Evolutionary conservation across 2,113 vertebrate species (phyloP).

Genomic region (Bothrops jararaca): DNA sequence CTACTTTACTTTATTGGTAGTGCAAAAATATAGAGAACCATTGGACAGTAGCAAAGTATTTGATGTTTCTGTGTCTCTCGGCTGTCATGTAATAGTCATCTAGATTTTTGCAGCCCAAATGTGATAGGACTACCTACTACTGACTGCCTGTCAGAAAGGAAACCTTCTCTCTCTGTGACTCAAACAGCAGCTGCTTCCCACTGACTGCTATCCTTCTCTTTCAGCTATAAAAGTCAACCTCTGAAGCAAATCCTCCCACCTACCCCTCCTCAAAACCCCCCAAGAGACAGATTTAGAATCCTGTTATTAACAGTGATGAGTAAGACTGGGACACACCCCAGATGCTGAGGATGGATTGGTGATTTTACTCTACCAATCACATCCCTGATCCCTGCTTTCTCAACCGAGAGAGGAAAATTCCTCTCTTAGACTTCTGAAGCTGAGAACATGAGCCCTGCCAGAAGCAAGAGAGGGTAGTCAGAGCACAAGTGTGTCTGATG

Average conservation of each 20-base stretch:
- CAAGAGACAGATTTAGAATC: neutral
- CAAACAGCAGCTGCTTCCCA: neutral
- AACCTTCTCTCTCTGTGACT: neutral
- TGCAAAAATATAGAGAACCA: neutral
- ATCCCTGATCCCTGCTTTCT: neutral
- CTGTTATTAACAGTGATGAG: neutral
- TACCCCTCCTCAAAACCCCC: neutral
- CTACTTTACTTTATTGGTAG: neutral
- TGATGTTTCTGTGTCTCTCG: neutral
- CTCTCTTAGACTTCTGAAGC: neutral
- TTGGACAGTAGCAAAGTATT: neutral
- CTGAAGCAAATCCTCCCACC: neutral
- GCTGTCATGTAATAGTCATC: neutral
- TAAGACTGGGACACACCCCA: neutral
- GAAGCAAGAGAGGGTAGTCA: neutral
- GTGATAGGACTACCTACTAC: neutral
- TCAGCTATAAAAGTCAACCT: neutral
- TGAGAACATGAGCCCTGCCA: neutral
- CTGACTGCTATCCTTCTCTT: neutral
- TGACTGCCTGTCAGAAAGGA: neutral
- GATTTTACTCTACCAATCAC: neutral
- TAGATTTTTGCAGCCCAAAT: neutral
- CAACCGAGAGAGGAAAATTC: neutral
- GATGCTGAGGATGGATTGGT: neutral
- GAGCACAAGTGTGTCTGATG: neutral